phyloP scores from a whole-genome alignment of 2,888 invertebrate species.

The Cheilosia vulpina region DNA sequence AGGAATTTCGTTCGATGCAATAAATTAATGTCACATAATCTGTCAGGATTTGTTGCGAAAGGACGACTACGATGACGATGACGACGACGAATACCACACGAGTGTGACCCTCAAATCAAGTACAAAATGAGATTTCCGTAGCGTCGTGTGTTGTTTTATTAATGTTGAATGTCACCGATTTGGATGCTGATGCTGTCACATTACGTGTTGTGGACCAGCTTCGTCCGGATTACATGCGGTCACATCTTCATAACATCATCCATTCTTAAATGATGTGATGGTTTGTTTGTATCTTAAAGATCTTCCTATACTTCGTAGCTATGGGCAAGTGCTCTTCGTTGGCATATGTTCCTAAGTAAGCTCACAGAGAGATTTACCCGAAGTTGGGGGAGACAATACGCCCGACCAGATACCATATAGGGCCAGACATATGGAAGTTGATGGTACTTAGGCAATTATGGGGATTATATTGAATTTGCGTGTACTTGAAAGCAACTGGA shows the following conservation, averaged over 20 bases:
- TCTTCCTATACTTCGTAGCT: constrained; percentile 7
- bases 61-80: constrained; percentile 14
- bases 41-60: constrained; percentile 69
- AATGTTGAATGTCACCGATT: constrained; percentile 69
- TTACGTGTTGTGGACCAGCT: constrained; percentile 37
- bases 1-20: constrained; percentile 67
- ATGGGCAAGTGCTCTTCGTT: not conserved
- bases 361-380: not conserved
- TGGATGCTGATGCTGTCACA: constrained; percentile 48
- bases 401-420: not conserved
- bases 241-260: constrained; percentile 62
- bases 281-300: constrained; percentile 56
- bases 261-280: constrained; percentile 50
- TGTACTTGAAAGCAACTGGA: constrained; percentile 6
- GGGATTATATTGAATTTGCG: constrained; percentile 34
- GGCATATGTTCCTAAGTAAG: constrained; percentile 5
- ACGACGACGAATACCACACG: not conserved
- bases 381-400: not conserved
- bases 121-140: constrained; percentile 66
- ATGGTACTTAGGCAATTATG: constrained; percentile 28
- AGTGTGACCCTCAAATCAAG: constrained; percentile 58
- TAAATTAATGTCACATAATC: constrained; percentile 74
- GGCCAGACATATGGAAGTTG: not conserved
- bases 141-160: constrained; percentile 67
- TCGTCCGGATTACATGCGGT: constrained; percentile 58